Percentiles rank a stretch among this genome's conserved stretches.
phyloP scores from a whole-genome alignment of 2,113 vertebrate species.

The Talpa occidentalis region DNA sequence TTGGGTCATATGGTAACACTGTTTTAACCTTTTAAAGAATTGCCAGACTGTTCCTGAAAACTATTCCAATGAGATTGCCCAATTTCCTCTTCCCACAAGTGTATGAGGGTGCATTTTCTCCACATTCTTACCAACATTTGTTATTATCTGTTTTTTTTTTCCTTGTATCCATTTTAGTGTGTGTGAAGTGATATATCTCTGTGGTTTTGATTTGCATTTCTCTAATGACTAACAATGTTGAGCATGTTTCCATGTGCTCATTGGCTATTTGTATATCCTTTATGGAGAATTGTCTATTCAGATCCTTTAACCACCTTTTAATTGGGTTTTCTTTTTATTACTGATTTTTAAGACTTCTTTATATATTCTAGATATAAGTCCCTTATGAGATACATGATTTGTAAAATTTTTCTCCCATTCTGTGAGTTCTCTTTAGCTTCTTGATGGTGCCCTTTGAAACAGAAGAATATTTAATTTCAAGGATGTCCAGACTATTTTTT shows the following conservation, averaged over 20 bases:
- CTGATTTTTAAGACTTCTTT: slow-evolving; percentile 6
- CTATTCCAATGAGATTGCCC: not conserved
- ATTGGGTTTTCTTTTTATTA: not conserved
- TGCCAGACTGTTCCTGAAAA: not conserved
- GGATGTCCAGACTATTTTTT: not conserved
- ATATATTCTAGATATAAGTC: not conserved
- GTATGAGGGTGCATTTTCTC: not conserved
- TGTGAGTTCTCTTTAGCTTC: not conserved
- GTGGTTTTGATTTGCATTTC: not conserved
- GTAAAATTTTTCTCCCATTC: not conserved
- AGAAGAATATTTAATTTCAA: not conserved
- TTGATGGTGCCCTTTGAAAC: not conserved
- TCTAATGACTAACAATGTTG: not conserved
- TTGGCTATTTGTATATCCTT: not conserved
- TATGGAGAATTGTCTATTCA: not conserved
- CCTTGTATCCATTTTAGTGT: not conserved
- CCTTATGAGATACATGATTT: slow-evolving; percentile 2
- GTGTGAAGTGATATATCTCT: not conserved
- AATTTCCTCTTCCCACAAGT: not conserved
- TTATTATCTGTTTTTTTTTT: not conserved
- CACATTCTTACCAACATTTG: not conserved
- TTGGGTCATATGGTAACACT: not conserved
- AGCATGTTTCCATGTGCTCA: not conserved
- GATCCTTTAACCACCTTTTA: not conserved
- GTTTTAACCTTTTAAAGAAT: not conserved